These are phyloP conservation scores for Falcunculus frontatus DNA, from an alignment of 2,113 vertebrate species.

Conservation along the genomic window DNA sequence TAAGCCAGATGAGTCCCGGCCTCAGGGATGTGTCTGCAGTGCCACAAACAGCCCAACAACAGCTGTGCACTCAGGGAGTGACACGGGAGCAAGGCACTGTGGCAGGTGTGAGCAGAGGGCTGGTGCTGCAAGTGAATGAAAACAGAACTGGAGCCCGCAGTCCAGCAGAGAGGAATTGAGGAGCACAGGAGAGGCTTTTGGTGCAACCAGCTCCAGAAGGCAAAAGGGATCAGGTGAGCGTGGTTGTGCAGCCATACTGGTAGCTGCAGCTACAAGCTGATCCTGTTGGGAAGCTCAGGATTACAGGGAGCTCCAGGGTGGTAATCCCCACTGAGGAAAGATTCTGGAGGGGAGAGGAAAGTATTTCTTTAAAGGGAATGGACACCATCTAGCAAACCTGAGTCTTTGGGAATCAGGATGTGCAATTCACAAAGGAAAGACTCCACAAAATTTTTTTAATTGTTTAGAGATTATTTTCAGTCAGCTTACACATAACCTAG, in stretches of 20 bases:
- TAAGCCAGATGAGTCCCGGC: background rate
- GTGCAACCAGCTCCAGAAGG: background rate
- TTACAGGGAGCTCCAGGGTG: background rate
- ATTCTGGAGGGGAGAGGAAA: background rate
- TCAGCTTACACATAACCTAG: background rate
- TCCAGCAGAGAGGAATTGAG: background rate
- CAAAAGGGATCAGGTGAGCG: accelerated
- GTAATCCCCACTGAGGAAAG: background rate
- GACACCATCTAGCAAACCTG: background rate
- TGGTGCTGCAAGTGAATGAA: background rate
- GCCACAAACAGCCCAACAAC: background rate
- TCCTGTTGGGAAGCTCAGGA: background rate
- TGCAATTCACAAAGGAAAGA: background rate
- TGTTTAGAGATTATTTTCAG: background rate
- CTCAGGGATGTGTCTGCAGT: background rate
- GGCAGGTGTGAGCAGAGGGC: background rate
- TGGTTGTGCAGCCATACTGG: background rate
- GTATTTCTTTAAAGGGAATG: background rate
- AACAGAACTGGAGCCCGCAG: background rate
- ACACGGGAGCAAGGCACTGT: background rate
- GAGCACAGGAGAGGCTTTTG: background rate
- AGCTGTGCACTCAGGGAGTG: background rate
- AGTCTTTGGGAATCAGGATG: background rate
- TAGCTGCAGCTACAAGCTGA: background rate
- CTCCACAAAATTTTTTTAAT: background rate